Evolutionary conservation across 2,113 vertebrate genomes (phyloP), one percentile per base, ranked within the genome.

Genomic region (Pteronura brasiliensis): DNA sequence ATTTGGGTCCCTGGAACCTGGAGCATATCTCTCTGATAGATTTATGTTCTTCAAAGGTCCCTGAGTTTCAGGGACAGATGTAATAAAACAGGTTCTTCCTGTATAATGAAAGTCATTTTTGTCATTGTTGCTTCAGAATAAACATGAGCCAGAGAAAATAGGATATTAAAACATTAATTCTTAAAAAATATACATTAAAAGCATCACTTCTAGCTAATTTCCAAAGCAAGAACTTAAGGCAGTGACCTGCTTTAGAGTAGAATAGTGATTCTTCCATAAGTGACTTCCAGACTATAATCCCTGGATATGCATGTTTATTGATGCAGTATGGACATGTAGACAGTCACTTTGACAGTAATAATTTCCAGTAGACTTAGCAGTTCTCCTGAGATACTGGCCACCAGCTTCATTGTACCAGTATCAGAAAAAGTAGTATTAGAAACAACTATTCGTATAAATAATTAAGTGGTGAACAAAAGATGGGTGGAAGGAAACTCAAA

Each of bases 11-110:
- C 95, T 88, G 69, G 86, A 98, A 98, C 87, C 87, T 49, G 57
- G 76, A 96, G 47, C 84, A 81, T 72, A 84, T 97, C 90, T 96
- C 92, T 83, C 59, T 95, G 97, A 98, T 95, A 98, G 92, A 98
- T 98, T 98, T 98, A 98, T 98, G 88, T 97, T 52, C 44, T 80
- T 82, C 86, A 97, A 94, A 55, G 47, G 80, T 93, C 96, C 4
- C 0, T 90, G 87, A 89, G 77, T 97, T 98, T 98, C 95, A 96
- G 88, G 72, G 97, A 98, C 96, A 98, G 96, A 97, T 98, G 93
- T 76, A 98, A 97, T 95, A 97, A 97, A 98, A 91, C 3, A 36
- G 39, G 42, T 36, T 87, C 77, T 98, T 93, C 93, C 76, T 72
- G 65, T 95, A 97, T 72, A 96, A 20, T 84, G 85, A 96, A 98